Conservation (phyloP, 2,888 invertebrate genomes). For the Pyrrhia umbra region DNA sequence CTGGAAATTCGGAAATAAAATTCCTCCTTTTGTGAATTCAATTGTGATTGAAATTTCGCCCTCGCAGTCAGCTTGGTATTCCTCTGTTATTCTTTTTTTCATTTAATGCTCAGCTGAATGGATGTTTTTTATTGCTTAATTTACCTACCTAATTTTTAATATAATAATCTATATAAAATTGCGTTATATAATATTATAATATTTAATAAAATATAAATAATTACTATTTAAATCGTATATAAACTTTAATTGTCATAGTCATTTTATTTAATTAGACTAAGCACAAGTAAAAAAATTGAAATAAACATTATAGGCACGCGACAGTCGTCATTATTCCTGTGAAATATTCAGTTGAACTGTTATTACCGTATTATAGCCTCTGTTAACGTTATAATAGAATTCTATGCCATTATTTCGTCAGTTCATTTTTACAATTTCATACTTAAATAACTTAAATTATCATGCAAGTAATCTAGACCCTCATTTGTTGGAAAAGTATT, state of each 20-base stretch:
- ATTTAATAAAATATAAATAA: too few species aligned
- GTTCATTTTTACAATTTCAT: slow-evolving; percentile 68
- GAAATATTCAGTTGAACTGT: slow-evolving; percentile 60
- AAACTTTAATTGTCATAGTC: slow-evolving; percentile 13
- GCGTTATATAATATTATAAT: too few species aligned
- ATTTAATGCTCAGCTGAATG: too few species aligned
- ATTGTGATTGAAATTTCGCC: too few species aligned
- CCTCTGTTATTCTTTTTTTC: too few species aligned
- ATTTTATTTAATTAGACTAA: slow-evolving; percentile 45
- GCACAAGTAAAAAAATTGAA: slow-evolving; percentile 44
- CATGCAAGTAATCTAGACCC: slow-evolving; percentile 61
- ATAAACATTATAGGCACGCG: slow-evolving; percentile 52
- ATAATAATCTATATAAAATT: too few species aligned
- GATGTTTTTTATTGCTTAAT: too few species aligned
- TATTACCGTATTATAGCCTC: slow-evolving; percentile 63
- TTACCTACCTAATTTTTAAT: too few species aligned
- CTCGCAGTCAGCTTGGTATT: too few species aligned
- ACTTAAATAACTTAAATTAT: slow-evolving; percentile 57
- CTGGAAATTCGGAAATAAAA: slow-evolving; percentile 42
- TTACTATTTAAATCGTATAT: neutral
- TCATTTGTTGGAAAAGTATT: slow-evolving; percentile 58
- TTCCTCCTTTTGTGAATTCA: too few species aligned
- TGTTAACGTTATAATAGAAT: slow-evolving; percentile 56
- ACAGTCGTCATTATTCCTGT: slow-evolving; percentile 58
- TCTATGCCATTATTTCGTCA: slow-evolving; percentile 69